Evolutionary conservation across 2,113 vertebrate genomes (phyloP), one percentile per base, ranked within the genome.

Genomic region (Cnemophilus loriae): DNA sequence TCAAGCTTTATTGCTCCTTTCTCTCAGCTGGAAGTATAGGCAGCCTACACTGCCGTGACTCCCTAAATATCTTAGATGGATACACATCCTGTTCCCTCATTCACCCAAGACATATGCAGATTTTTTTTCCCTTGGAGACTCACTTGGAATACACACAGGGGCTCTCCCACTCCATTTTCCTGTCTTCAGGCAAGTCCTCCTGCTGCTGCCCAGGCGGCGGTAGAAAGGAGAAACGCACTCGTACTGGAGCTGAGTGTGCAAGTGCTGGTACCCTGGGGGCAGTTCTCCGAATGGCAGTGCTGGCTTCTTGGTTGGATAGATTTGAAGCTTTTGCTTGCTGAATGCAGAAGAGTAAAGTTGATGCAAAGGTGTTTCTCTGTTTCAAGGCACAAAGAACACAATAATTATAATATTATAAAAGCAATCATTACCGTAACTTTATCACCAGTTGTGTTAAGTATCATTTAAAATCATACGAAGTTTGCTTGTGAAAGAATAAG

Each of bases 121-220:
- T 33, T 44, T 80, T 50, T 83, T 81, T 65, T 22, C 33, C 32
- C 27, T 50, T 49, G 32, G 81, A 67, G 35, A 98, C 98, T 99
- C 98, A 99, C 99, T 99, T 96, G 99, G 99, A 87, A 99, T 97
- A 78, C 99, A 99, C 68, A 99, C 98, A 26, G 99, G 99, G 77
- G 99, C 99, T 68, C 98, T 98, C 37, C 99, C 99, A 46, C 99
- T 99, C 99, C 99, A 99, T 95, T 99, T 99, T 17, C 99, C 99
- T 4, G 99, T 99, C 97, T 99, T 99, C 56, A 99, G 97, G 95
- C 99, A 99, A 3, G 99, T 99, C 87, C 99, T 99, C 17, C 98
- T 98, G 89, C 98, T 96, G 96, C 99, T 99, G 57, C 99, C 99
- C 55, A 98, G 97, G 90, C 99, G 99, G 16, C 98, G 98, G 96